These are phyloP conservation scores for Priapulus caudatus DNA, from an alignment of 2,888 invertebrate species.

Conservation along the genomic window DNA sequence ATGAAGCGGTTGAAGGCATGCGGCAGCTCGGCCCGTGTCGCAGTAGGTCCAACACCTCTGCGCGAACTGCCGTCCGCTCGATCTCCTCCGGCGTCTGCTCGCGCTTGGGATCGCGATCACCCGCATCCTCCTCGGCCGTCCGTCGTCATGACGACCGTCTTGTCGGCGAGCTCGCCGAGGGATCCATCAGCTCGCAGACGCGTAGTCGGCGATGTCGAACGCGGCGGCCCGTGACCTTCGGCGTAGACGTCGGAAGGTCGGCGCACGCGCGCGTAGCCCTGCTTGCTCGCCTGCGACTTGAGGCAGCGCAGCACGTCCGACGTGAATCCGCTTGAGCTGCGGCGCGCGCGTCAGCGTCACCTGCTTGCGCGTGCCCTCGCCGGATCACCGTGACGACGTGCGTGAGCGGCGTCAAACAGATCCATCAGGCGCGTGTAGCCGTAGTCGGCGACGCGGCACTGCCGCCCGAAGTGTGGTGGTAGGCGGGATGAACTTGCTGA, in stretches of 20 bases:
- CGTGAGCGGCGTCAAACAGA: slow-evolving; percentile 71
- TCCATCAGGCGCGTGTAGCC: slow-evolving; percentile 88
- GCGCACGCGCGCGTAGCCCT: no score
- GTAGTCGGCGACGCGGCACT: slow-evolving; percentile 88
- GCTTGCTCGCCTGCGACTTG: slow-evolving; percentile 65
- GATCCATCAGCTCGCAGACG: slow-evolving; percentile 58
- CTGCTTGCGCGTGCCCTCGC: slow-evolving; percentile 68
- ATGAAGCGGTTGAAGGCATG: slow-evolving; percentile 86
- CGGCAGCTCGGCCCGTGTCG: slow-evolving; percentile 71
- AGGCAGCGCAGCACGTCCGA: slow-evolving; percentile 74
- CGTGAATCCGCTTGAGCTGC: slow-evolving; percentile 76
- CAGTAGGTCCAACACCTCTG: slow-evolving; percentile 72
- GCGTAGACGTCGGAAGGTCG: slow-evolving; percentile 55
- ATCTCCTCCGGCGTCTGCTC: slow-evolving; percentile 73
- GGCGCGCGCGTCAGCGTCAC: slow-evolving; percentile 77
- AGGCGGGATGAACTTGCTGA: slow-evolving; percentile 76
- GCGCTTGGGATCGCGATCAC: no score
- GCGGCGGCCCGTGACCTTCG: slow-evolving; percentile 45
- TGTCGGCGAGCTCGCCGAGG: slow-evolving; percentile 43
- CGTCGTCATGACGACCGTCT: slow-evolving; percentile 32
- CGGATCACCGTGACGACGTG: slow-evolving; percentile 53
- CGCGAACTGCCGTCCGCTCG: slow-evolving; percentile 68
- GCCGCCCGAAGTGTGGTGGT: slow-evolving; percentile 93
- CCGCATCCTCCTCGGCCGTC: no score
- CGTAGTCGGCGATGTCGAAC: slow-evolving; percentile 71